Evolutionary conservation across 2,113 vertebrate genomes (phyloP).

Genomic region (Macrotis lagotis): DNA sequence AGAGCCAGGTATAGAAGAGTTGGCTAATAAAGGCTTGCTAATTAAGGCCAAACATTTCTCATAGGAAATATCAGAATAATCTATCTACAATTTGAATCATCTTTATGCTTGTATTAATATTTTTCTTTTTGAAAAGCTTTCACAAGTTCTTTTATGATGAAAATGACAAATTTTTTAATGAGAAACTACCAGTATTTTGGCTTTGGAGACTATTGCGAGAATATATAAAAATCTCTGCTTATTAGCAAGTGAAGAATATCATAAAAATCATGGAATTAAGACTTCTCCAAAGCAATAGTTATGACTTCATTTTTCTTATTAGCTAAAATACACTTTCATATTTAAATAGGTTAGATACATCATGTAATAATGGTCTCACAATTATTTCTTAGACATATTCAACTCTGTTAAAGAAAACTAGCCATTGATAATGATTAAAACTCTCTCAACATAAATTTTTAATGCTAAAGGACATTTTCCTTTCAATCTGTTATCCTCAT

Average conservation of each 20-base stretch:
- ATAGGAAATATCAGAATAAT: neutral
- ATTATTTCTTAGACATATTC: constrained; percentile 8
- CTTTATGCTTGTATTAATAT: constrained; percentile 47
- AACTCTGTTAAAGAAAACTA: constrained; percentile 39
- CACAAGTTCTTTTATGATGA: constrained; percentile 67
- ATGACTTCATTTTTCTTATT: constrained; percentile 51
- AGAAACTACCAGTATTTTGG: constrained; percentile 48
- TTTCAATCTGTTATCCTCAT: constrained; percentile 33
- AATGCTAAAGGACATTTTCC: constrained; percentile 47
- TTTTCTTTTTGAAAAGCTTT: constrained; percentile 52
- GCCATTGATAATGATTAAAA: constrained; percentile 23
- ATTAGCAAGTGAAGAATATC: constrained; percentile 51
- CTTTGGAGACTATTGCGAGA: constrained; percentile 60
- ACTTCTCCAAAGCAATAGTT: constrained; percentile 46
- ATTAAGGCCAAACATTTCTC: neutral
- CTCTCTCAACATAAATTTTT: constrained; percentile 45
- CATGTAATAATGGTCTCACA: constrained; percentile 5
- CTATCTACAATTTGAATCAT: constrained; percentile 58
- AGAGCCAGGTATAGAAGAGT: neutral
- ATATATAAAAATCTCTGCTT: constrained; percentile 61
- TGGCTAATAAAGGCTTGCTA: neutral
- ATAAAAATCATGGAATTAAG: constrained; percentile 63
- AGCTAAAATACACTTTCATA: constrained; percentile 49
- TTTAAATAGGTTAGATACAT: constrained; percentile 40
- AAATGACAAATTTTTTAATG: constrained; percentile 65